phyloP scores from a whole-genome alignment of 2,113 vertebrate species.

The Thomomys bottae region DNA sequence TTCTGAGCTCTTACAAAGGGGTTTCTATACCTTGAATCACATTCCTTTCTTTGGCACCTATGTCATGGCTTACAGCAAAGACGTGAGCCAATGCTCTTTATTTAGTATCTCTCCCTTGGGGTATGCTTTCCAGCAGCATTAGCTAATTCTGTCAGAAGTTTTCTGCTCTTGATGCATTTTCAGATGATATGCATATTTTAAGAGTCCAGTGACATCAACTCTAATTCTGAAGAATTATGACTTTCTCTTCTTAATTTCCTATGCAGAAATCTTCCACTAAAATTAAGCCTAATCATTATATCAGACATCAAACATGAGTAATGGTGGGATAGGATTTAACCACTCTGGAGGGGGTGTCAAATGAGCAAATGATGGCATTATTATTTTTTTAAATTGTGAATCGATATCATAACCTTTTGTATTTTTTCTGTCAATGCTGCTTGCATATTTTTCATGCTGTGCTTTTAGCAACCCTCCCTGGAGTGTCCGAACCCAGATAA shows the following conservation, averaged over 20 bases:
- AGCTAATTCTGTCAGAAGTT: slow-evolving; percentile 77
- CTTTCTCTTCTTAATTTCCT: slow-evolving; percentile 78
- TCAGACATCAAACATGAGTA: slow-evolving; percentile 69
- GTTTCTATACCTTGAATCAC: background rate
- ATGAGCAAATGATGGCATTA: slow-evolving; percentile 12
- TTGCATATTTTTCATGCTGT: slow-evolving; percentile 34
- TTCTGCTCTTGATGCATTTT: slow-evolving; percentile 80
- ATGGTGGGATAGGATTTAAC: slow-evolving; percentile 33
- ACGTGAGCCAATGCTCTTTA: slow-evolving; percentile 65
- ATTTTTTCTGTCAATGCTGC: slow-evolving; percentile 41
- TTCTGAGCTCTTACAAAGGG: slow-evolving; percentile 48
- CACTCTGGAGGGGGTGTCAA: background rate
- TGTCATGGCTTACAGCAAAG: slow-evolving; percentile 61
- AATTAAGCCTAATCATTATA: slow-evolving; percentile 72
- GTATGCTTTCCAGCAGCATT: slow-evolving; percentile 73
- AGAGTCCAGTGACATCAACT: slow-evolving; percentile 75
- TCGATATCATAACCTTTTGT: slow-evolving; percentile 35
- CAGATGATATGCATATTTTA: slow-evolving; percentile 77
- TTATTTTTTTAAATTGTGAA: slow-evolving; percentile 54
- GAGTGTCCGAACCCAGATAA: slow-evolving; percentile 16
- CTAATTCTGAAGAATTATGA: slow-evolving; percentile 80
- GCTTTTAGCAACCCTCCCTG: slow-evolving; percentile 43
- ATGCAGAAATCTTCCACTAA: slow-evolving; percentile 77
- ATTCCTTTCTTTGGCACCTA: slow-evolving; percentile 57
- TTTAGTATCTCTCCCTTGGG: slow-evolving; percentile 72